A percentile compares a stretch with the other conserved stretches of the same genome.
Evolutionary conservation across 1,140 invertebrate species (phyloP).

Genomic region (Aphelinus certus): DNA sequence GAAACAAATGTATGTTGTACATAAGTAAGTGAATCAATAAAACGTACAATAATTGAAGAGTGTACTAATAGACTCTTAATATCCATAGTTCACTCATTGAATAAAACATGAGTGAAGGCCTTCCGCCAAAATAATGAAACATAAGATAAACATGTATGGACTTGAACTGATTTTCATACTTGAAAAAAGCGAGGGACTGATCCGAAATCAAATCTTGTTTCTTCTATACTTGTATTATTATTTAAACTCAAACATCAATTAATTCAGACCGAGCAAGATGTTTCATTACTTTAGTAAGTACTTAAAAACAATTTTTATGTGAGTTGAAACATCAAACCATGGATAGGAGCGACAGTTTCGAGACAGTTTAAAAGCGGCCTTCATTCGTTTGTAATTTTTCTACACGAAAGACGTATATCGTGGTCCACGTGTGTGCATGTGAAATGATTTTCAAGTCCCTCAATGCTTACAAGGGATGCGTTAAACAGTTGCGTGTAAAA

Average conservation of each 20-base stretch:
- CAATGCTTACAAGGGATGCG: background rate
- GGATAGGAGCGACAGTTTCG: background rate
- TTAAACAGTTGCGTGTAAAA: background rate
- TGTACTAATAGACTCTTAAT: constrained; percentile 12
- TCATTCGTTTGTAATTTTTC: constrained; percentile 33
- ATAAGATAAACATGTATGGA: constrained; percentile 32
- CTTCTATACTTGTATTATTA: background rate
- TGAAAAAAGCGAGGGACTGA: background rate
- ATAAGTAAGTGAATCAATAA: constrained; percentile 12
- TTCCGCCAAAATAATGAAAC: constrained; percentile 31
- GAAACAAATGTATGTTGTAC: constrained; percentile 11
- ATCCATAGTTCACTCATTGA: constrained; percentile 22
- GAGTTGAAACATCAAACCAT: no score
- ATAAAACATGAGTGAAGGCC: constrained; percentile 17
- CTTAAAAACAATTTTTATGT: no score
- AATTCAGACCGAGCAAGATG: no score
- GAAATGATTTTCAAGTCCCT: constrained; percentile 11
- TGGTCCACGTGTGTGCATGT: constrained; percentile 16
- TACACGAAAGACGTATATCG: constrained; percentile 15
- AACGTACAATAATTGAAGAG: constrained; percentile 27
- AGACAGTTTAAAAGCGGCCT: constrained; percentile 7
- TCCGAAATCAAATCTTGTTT: background rate
- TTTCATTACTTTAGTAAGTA: no score
- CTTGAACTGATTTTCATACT: constrained; percentile 23
- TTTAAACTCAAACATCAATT: background rate